Evolutionary conservation across 1,140 invertebrate genomes (phyloP).

Genomic region (Apocrypta bakeri): DNA sequence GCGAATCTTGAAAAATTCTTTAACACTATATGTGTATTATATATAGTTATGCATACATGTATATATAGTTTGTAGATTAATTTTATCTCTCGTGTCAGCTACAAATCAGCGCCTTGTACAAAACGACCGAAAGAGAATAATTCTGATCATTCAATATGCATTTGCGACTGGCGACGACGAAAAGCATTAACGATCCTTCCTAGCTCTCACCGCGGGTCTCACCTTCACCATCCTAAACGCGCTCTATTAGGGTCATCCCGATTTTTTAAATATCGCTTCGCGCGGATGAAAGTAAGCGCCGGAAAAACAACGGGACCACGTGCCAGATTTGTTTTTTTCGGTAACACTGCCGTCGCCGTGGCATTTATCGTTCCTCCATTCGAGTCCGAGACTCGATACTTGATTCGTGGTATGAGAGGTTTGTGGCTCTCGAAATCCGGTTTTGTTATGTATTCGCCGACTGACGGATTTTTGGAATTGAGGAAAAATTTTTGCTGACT

Average conservation of each 20-base stretch:
- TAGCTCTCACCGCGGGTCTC: neutral
- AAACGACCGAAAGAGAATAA: no score
- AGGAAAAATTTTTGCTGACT: neutral
- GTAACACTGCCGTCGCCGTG: neutral
- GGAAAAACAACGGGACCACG: constrained; percentile 42
- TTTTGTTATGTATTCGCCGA: neutral
- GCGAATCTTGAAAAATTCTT: no score
- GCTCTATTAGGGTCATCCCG: constrained; percentile 18
- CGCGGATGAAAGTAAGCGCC: constrained; percentile 27
- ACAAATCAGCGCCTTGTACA: no score
- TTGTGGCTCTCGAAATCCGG: neutral
- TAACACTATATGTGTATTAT: no score
- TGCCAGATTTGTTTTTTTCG: constrained; percentile 41
- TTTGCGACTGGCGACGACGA: no score
- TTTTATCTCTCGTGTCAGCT: no score
- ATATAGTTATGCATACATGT: no score
- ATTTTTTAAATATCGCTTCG: neutral
- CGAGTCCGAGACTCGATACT: neutral
- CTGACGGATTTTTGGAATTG: neutral
- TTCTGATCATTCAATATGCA: no score
- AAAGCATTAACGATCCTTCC: neutral
- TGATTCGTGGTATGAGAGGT: neutral
- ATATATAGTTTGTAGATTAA: no score
- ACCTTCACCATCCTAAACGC: neutral
- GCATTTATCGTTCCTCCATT: neutral